phyloP scores from a whole-genome alignment of 2,113 vertebrate genomes.

The Rhegmatorhina hoffmannsi region DNA sequence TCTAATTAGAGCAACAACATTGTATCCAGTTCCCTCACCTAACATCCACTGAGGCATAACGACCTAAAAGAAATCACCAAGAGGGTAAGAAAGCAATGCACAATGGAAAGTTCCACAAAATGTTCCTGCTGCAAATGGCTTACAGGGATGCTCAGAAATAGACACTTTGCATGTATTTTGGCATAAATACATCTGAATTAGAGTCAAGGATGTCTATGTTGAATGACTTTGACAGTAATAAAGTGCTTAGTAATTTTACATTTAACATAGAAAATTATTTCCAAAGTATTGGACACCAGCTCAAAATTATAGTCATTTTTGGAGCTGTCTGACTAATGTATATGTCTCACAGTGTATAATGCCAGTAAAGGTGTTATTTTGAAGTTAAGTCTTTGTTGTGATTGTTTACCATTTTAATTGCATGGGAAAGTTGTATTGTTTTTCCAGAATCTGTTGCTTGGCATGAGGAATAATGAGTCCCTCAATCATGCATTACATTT shows the following conservation, averaged over 20 bases:
- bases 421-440: slow-evolving; percentile 26
- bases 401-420: slow-evolving; percentile 64
- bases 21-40: slow-evolving; percentile 45
- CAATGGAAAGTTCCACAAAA: slow-evolving; percentile 67
- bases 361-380: slow-evolving; percentile 67
- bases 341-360: slow-evolving; percentile 45
- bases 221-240: slow-evolving; percentile 69
- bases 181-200: slow-evolving; percentile 17
- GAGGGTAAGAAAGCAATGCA: neutral
- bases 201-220: slow-evolving; percentile 52
- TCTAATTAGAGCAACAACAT: neutral
- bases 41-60: slow-evolving; percentile 45
- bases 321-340: slow-evolving; percentile 47
- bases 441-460: slow-evolving; percentile 62
- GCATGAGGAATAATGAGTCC: slow-evolving; percentile 28
- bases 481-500: slow-evolving; percentile 8
- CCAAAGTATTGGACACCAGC: slow-evolving; percentile 56
- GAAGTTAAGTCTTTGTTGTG: slow-evolving; percentile 56
- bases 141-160: slow-evolving; percentile 52
- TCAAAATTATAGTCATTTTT: slow-evolving; percentile 56
- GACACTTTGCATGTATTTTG: slow-evolving; percentile 2
- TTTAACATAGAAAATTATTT: slow-evolving; percentile 71
- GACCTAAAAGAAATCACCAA: slow-evolving; percentile 13
- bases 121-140: slow-evolving; percentile 30
- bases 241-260: slow-evolving; percentile 63